Evolutionary conservation across 2,797 vertebrate species (phyloP).

Genomic region (Craterocephalus amniculus): DNA sequence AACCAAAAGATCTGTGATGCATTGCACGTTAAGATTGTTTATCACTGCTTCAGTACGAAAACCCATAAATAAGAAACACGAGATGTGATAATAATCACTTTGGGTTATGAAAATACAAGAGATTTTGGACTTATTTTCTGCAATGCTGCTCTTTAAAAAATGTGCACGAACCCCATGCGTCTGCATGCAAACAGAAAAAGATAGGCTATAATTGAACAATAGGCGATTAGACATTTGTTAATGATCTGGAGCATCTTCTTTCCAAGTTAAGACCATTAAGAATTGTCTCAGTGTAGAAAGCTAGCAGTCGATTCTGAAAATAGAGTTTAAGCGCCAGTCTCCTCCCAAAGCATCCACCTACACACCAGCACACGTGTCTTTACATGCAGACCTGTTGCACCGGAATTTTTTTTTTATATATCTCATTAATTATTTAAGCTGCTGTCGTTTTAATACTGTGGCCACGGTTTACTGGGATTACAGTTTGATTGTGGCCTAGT

Average conservation of each 20-base stretch:
- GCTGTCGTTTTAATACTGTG: too few relatives aligned
- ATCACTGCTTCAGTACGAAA: neutral
- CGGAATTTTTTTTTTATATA: too few relatives aligned
- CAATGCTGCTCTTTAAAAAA: neutral
- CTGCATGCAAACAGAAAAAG: constrained; percentile 39
- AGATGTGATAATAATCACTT: too few relatives aligned
- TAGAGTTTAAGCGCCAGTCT: constrained; percentile 23
- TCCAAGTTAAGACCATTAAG: neutral
- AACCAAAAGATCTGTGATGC: neutral
- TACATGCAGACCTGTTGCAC: constrained; percentile 59
- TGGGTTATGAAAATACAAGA: neutral
- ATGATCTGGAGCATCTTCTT: neutral
- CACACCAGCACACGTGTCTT: constrained; percentile 61
- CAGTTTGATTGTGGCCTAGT: too few relatives aligned
- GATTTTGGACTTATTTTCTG: neutral
- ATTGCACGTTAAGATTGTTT: neutral
- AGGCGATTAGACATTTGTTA: neutral
- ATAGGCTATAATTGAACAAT: too few relatives aligned
- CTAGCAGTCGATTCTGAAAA: constrained; percentile 50
- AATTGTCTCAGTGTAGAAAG: constrained; percentile 6
- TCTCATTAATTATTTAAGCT: too few relatives aligned
- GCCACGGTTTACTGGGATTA: too few relatives aligned
- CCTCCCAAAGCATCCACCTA: constrained; percentile 39
- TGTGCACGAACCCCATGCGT: constrained; percentile 27
- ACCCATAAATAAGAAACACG: too few relatives aligned